phyloP scores from a whole-genome alignment of 64 coral and sea anemone species.

The Stylophora pistillata region DNA sequence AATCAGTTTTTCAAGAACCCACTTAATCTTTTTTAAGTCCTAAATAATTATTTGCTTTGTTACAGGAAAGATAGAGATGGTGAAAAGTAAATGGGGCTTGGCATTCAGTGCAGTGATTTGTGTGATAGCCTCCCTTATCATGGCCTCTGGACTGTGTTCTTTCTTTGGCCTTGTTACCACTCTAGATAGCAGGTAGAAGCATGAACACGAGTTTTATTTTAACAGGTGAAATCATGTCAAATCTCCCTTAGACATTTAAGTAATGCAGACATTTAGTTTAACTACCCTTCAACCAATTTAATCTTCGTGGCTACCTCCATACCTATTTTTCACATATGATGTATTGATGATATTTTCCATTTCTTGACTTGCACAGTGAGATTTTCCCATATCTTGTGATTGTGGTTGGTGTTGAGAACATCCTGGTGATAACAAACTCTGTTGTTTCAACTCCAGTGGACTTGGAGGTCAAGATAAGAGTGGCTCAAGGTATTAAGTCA shows the following conservation, averaged over 20 bases:
- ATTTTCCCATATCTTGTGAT: conserved; percentile 98
- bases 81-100: conserved; percentile 92
- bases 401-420: conserved; percentile 95
- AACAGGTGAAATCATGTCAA: no score
- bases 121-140: conserved; percentile 87
- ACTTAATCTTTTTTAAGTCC: no score
- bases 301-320: no score
- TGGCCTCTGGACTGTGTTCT: conserved; percentile 89
- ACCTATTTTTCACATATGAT: neutral
- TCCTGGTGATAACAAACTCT: conserved; percentile 93
- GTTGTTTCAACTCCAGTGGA: conserved; percentile 91
- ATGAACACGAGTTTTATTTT: no score
- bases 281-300: no score
- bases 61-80: conserved; percentile 97
- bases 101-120: conserved; percentile 96
- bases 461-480: conserved; percentile 81
- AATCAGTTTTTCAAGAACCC: no score
- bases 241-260: no score
- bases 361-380: conserved; percentile 60
- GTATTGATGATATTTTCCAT: neutral
- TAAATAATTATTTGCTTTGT: neutral
- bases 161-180: conserved; percentile 97
- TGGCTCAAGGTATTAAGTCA: conserved; percentile 81
- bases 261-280: no score
- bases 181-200: conserved; percentile 78